Conservation (phyloP, 1,140 invertebrate species). For the Piezodorus guildinii region DNA sequence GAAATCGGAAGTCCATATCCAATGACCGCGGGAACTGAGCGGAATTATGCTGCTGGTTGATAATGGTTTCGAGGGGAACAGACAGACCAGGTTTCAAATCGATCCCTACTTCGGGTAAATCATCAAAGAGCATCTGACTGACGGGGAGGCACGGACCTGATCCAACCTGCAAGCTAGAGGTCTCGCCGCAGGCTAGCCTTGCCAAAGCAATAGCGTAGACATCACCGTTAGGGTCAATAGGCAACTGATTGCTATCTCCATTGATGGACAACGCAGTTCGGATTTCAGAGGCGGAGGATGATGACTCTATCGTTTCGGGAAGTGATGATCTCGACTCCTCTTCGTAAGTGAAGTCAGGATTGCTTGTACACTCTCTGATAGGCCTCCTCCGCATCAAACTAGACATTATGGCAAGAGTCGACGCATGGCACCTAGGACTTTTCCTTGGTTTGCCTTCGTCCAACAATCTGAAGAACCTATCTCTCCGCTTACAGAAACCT, state of each 20-base stretch:
- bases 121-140: not conserved
- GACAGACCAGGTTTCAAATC: not conserved
- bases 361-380: slow-evolving; percentile 9
- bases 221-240: not conserved
- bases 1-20: not conserved
- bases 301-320: slow-evolving; percentile 18
- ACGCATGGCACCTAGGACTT: slow-evolving; percentile 71
- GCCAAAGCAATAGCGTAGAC: not conserved
- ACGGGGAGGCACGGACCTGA: not conserved
- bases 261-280: not conserved
- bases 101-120: not conserved
- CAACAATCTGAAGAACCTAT: slow-evolving; percentile 11
- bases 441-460: slow-evolving; percentile 55
- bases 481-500: slow-evolving; percentile 22
- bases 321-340: slow-evolving; percentile 15
- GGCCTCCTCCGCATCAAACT: slow-evolving; percentile 36
- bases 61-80: not conserved
- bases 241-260: not conserved
- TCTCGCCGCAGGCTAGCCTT: slow-evolving; percentile 4
- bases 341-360: slow-evolving; percentile 16
- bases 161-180: not conserved
- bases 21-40: not conserved
- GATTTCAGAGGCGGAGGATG: not conserved
- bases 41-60: not conserved
- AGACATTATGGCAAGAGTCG: slow-evolving; percentile 67